Evolutionary conservation across 2,113 vertebrate species (phyloP).

Genomic region (Neogobius melanostomus): DNA sequence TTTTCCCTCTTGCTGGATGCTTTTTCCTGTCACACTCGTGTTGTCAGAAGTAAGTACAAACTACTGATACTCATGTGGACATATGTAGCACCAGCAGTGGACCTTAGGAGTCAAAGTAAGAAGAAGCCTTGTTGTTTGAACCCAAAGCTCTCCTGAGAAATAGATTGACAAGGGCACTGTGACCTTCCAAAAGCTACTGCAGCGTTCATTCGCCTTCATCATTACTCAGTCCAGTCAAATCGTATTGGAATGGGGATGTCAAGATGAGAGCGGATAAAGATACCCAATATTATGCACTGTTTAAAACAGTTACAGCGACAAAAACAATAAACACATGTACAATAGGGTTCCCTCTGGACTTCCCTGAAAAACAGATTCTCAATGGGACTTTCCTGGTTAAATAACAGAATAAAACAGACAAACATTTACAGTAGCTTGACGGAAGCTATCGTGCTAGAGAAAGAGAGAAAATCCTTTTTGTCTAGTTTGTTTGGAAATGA

Average conservation of each 20-base stretch:
- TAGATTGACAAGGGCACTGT: neutral
- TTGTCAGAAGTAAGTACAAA: no score
- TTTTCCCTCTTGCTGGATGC: slow-evolving; percentile 6
- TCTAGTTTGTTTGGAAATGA: no score
- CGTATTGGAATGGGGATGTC: neutral
- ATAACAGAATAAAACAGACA: no score
- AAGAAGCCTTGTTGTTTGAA: neutral
- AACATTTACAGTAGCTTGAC: no score
- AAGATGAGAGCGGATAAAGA: neutral
- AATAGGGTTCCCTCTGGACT: no score
- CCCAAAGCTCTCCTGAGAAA: neutral
- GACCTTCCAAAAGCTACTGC: neutral
- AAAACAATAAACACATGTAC: no score
- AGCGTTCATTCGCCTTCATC: neutral
- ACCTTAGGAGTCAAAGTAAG: neutral
- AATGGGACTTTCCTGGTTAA: no score
- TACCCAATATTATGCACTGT: neutral
- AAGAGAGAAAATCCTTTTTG: no score
- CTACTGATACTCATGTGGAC: neutral
- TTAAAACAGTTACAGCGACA: no score
- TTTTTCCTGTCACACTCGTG: slow-evolving; percentile 29
- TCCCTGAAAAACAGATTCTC: no score
- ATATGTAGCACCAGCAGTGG: slow-evolving; percentile 1
- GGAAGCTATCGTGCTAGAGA: no score
- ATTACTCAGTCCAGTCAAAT: neutral